Base-by-base conservation (phyloP, 2,888 invertebrate species). In the Dione vanillae region DNA sequence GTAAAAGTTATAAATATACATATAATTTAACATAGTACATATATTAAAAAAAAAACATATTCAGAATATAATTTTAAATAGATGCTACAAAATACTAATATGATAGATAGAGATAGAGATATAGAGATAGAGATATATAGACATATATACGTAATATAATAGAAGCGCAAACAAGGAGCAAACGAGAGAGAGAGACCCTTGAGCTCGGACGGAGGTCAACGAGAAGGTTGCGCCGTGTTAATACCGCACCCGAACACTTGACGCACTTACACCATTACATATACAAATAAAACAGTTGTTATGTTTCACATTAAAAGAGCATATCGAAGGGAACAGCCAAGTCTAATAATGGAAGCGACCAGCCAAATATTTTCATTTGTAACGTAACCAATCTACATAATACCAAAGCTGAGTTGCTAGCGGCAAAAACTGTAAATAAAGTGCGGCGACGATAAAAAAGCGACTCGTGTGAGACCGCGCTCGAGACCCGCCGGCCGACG, bases 341-440 rank as follows among this genome's bases (percentile, higher is more conserved):
- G 80, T 86, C 88, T 90, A 89, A 83, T 75, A 78, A 83, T 79
- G 79, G 82, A 89, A 91, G 90, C 90, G 89, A 88, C 88, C 91
- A 88, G 88, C 89, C 91, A 89, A 89, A 90, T 88, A 88, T 90
- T 88, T 84, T 67, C 45, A 62, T 69, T 64, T 61, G 27, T 51
- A 40, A 52, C 47, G 61, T 69, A 71, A 76, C 72, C 72, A 74
- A 70, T 77, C 78, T 78, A 78, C 74, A 40, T 64, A 74, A 76
- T 71, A 77, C 73, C 54, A 75, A 75, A 77, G 75, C 77, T 84
- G 79, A 86, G 85, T 86, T 88, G 87, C 90, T 87, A 90, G 90
- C 89, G 85, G 83, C 79, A 74, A 84, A 83, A 85, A 83, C 81
- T 82, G 79, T 82, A 83, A 86, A 85, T 81, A 83, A 86, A 83